These are phyloP conservation scores for Fundulus diaphanus DNA, from an alignment of 2,797 vertebrate genomes.

Conservation along the genomic window DNA sequence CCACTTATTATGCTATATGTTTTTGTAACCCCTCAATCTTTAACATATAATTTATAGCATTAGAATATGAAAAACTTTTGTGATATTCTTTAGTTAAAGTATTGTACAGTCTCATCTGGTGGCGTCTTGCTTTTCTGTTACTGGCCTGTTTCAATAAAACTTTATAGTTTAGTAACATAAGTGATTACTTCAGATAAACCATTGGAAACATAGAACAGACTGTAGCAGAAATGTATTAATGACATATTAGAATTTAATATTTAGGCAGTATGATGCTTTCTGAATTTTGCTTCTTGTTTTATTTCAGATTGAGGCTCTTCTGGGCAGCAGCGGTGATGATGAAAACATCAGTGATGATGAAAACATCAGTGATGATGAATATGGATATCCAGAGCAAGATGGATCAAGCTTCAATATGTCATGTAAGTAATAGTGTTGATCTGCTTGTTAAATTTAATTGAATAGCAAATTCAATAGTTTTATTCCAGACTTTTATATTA, in stretches of 20 bases:
- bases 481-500: background rate
- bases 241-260: background rate
- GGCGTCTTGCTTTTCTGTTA: background rate
- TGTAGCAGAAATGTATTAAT: background rate
- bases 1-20: too few relatives aligned
- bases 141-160: background rate
- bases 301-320: constrained; percentile 83
- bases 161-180: background rate
- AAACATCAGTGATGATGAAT: constrained; percentile 50
- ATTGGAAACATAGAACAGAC: background rate
- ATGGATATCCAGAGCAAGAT: constrained; percentile 1
- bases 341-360: constrained; percentile 86
- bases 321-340: constrained; percentile 86
- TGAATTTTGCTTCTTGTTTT: background rate
- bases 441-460: background rate
- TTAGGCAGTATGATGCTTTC: background rate
- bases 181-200: background rate
- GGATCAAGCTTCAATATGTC: constrained; percentile 31
- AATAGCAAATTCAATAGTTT: background rate
- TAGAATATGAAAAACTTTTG: background rate
- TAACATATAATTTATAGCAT: too few relatives aligned
- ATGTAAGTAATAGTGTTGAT: constrained; percentile 79
- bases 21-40: too few relatives aligned
- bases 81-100: background rate
- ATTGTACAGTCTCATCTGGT: background rate